Evolutionary conservation across 2,888 invertebrate species (phyloP).

Genomic region (Zonitis immaculata): DNA sequence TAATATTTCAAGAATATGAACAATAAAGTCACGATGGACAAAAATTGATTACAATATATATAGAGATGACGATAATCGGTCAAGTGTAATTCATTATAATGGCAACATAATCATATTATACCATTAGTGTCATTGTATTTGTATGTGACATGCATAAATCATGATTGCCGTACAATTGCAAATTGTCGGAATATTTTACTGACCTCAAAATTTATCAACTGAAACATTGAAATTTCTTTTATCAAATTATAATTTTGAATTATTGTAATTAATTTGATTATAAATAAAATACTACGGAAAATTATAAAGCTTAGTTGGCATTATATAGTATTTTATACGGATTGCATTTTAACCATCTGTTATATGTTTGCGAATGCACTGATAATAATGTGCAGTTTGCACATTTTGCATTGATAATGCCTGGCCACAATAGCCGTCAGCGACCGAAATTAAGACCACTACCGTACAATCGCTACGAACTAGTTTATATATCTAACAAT

Average conservation of each 20-base stretch:
- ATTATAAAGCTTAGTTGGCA: slow-evolving; percentile 12
- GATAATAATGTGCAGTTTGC: slow-evolving; percentile 7
- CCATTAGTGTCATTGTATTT: slow-evolving; percentile 39
- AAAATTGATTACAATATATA: too few species aligned
- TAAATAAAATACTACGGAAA: slow-evolving; percentile 12
- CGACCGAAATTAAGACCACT: not conserved
- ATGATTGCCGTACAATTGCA: slow-evolving; percentile 24
- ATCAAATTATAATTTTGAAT: not conserved
- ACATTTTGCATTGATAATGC: slow-evolving; percentile 5
- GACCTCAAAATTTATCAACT: too few species aligned
- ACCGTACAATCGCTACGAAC: not conserved
- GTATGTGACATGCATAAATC: slow-evolving; percentile 33
- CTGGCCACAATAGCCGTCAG: not conserved
- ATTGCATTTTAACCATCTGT: slow-evolving; percentile 6
- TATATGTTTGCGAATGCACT: slow-evolving; percentile 7
- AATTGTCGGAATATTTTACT: slow-evolving; percentile 28
- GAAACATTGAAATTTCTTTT: not conserved
- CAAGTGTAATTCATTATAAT: slow-evolving; percentile 41
- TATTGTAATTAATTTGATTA: slow-evolving; percentile 14
- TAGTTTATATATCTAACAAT: not conserved
- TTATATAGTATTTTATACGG: slow-evolving; percentile 10
- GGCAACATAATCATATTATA: slow-evolving; percentile 35
- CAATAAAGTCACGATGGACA: too few species aligned
- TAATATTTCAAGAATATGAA: too few species aligned
- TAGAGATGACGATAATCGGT: slow-evolving; percentile 22